Conservation (phyloP, 64 coral and sea anemone species). For the Montipora capricornis region DNA sequence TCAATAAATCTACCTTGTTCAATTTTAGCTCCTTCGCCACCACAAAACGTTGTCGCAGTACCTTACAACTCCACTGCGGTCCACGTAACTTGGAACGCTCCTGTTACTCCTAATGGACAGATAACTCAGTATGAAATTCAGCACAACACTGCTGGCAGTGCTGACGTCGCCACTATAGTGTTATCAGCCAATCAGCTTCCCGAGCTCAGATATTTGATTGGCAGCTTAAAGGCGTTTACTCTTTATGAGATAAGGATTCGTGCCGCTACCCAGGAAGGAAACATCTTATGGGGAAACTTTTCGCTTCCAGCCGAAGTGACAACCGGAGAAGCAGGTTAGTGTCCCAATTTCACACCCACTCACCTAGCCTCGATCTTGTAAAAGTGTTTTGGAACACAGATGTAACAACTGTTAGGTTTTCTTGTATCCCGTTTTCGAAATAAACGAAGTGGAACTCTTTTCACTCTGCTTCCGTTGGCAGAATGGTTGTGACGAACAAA, state of each 20-base stretch:
- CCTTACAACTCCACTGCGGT: conserved; percentile 77
- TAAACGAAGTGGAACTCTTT: too few relatives aligned
- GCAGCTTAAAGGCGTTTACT: conserved; percentile 66
- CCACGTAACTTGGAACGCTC: conserved; percentile 61
- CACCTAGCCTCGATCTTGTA: too few relatives aligned
- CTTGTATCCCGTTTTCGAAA: too few relatives aligned
- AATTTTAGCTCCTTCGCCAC: conserved; percentile 72
- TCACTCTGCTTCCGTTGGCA: too few relatives aligned
- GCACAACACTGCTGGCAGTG: conserved; percentile 61
- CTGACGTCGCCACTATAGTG: conserved; percentile 15
- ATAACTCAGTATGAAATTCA: conserved; percentile 78
- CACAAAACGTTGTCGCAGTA: conserved; percentile 18
- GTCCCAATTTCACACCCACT: not conserved
- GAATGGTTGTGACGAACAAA: too few relatives aligned
- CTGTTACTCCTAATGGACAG: conserved; percentile 71
- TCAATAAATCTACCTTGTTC: not conserved
- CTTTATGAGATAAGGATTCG: conserved; percentile 74
- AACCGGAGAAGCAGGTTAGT: conserved; percentile 81
- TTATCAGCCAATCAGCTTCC: conserved; percentile 35
- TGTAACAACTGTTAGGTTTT: too few relatives aligned
- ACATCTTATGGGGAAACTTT: conserved; percentile 85
- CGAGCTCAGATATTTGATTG: conserved; percentile 23
- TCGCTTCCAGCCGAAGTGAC: conserved; percentile 42
- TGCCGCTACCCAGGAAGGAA: conserved; percentile 58
- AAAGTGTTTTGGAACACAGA: too few relatives aligned